A percentile compares a stretch with the other conserved stretches of the same genome.
These are phyloP conservation scores for Platyrinchus mystaceus DNA, from an alignment of 2,797 vertebrate species.

Conservation along the genomic window DNA sequence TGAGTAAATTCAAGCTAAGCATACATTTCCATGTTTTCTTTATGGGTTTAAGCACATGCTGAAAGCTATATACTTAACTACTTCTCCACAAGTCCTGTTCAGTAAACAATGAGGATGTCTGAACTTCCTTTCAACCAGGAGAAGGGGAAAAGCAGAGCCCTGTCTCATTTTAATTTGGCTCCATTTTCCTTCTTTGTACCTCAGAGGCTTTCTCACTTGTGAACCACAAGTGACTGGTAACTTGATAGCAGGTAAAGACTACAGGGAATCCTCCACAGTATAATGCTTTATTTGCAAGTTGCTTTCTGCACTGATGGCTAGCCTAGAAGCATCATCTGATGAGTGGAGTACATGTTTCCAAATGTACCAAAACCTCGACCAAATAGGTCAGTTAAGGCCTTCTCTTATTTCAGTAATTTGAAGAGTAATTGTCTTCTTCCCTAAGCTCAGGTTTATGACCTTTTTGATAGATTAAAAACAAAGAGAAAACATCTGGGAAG, in stretches of 20 bases:
- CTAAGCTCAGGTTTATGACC: background rate
- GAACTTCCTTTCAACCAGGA: background rate
- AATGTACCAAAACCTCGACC: background rate
- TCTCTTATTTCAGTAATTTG: background rate
- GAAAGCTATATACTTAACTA: background rate
- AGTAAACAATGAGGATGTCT: background rate
- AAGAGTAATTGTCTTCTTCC: background rate
- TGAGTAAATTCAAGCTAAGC: background rate
- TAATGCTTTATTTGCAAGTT: background rate
- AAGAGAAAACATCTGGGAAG: slow-evolving; percentile 20
- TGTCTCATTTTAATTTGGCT: background rate
- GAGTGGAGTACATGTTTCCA: background rate
- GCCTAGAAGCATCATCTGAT: background rate
- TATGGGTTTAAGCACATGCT: background rate
- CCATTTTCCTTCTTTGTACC: background rate
- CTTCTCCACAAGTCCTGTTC: background rate
- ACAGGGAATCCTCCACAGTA: background rate
- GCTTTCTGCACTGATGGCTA: background rate
- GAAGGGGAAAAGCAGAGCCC: background rate
- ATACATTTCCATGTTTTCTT: background rate
- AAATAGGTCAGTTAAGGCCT: background rate
- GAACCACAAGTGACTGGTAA: background rate
- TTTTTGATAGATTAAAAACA: background rate
- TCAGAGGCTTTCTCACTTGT: background rate
- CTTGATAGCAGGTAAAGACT: background rate